Conservation (phyloP, 37 sponge, comb jelly and placozoan species). For the Beroe forskalii region DNA sequence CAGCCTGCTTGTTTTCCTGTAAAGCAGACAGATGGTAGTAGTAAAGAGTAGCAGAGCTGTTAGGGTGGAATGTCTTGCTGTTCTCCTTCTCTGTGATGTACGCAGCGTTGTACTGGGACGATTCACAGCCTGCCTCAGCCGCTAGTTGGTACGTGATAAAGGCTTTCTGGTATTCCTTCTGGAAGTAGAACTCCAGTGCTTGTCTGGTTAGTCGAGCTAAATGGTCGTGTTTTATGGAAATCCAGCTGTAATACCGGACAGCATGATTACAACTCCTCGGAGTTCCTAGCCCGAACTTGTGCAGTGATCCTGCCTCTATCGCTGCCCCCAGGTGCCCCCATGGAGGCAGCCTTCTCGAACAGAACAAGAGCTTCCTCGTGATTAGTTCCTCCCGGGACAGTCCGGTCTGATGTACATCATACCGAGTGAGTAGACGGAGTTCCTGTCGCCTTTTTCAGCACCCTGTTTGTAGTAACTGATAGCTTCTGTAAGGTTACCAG, state of each 20-base stretch:
- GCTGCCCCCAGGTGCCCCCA: constrained; percentile 38
- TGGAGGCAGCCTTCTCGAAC: not conserved
- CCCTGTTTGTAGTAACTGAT: constrained; percentile 49
- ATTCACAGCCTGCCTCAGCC: constrained; percentile 49
- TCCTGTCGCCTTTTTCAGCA: not conserved
- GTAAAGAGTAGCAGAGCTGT: constrained; percentile 29
- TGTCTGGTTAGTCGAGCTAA: constrained; percentile 27
- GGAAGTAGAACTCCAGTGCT: constrained; percentile 49
- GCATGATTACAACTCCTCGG: constrained; percentile 42
- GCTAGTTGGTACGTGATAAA: constrained; percentile 42
- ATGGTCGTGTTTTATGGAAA: constrained; percentile 45
- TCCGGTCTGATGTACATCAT: constrained; percentile 51
- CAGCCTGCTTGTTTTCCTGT: constrained; percentile 49
- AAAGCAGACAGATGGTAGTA: constrained; percentile 15
- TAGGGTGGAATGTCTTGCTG: constrained; percentile 65
- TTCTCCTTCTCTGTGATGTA: constrained; percentile 47
- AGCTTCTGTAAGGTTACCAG: constrained; percentile 40
- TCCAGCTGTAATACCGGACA: constrained; percentile 61
- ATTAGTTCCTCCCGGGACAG: not conserved
- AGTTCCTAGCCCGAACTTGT: constrained; percentile 58
- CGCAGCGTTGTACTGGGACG: constrained; percentile 56
- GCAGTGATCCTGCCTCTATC: constrained; percentile 25
- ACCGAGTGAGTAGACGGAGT: constrained; percentile 53
- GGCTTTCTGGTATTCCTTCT: constrained; percentile 63
- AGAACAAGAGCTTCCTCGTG: not conserved